A percentile compares a stretch with the other conserved stretches of the same genome.
Conservation (phyloP, 2,113 vertebrate genomes). For the Nematolebias whitei region DNA sequence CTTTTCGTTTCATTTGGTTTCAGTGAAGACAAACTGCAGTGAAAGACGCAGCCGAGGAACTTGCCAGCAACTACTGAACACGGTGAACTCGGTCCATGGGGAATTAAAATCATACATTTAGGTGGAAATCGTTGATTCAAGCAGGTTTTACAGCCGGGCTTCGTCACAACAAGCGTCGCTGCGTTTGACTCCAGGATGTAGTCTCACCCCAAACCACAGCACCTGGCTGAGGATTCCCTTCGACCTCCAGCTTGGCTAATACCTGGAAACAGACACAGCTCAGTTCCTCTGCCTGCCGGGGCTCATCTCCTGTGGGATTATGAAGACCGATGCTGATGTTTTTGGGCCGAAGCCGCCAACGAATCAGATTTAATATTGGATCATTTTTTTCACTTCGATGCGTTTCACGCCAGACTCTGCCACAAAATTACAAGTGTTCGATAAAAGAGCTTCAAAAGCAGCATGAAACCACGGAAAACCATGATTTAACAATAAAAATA, state of each 20-base stretch:
- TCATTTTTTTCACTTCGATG: slow-evolving; percentile 10
- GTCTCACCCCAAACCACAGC: slow-evolving; percentile 59
- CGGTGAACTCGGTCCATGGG: neutral
- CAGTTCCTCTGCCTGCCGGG: slow-evolving; percentile 48
- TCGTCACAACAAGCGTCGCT: slow-evolving; percentile 30
- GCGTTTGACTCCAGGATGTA: slow-evolving; percentile 56
- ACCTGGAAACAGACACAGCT: slow-evolving; percentile 60
- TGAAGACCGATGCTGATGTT: slow-evolving; percentile 45
- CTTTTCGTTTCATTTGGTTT: slow-evolving; percentile 40
- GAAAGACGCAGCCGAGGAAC: slow-evolving; percentile 16
- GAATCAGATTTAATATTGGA: slow-evolving; percentile 33
- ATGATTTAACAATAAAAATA: slow-evolving; percentile 38
- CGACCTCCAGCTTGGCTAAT: slow-evolving; percentile 55
- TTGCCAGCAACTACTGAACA: slow-evolving; percentile 33
- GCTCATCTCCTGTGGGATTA: slow-evolving; percentile 46
- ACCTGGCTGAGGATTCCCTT: slow-evolving; percentile 64
- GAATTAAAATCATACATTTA: no score
- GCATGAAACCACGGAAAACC: slow-evolving; percentile 30
- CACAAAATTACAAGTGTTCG: slow-evolving; percentile 46
- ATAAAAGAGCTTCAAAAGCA: slow-evolving; percentile 25
- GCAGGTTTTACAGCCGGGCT: slow-evolving; percentile 47
- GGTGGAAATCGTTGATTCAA: no score
- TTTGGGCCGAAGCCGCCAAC: slow-evolving; percentile 18
- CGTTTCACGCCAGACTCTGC: slow-evolving; percentile 28
- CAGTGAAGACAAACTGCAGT: slow-evolving; percentile 45